Evolutionary conservation across 2,888 invertebrate genomes (phyloP).

Genomic region (Autographa gamma): DNA sequence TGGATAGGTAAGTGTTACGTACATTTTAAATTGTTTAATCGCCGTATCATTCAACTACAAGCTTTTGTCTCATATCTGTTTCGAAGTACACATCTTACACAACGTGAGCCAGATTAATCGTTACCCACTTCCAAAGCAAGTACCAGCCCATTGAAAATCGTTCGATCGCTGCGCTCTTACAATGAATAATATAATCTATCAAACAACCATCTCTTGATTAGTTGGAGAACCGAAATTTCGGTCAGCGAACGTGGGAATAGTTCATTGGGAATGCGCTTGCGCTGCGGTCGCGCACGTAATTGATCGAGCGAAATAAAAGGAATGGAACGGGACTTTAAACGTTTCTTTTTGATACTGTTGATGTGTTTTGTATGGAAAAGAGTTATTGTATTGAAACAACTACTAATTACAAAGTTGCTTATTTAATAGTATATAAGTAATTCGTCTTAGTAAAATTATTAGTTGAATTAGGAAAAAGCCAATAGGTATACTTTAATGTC

Average conservation of each 20-base stretch:
- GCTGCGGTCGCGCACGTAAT: slow-evolving; percentile 44
- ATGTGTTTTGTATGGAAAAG: too few relatives aligned
- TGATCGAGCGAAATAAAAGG: slow-evolving; percentile 55
- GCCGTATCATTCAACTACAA: background rate
- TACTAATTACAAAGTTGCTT: too few relatives aligned
- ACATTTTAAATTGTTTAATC: background rate
- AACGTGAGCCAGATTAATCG: slow-evolving; percentile 40
- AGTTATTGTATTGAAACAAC: too few relatives aligned
- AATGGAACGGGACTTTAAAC: slow-evolving; percentile 36
- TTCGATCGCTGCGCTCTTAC: slow-evolving; percentile 66
- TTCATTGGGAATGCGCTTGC: slow-evolving; percentile 53
- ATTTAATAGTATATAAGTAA: too few relatives aligned
- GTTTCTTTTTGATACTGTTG: slow-evolving; percentile 16
- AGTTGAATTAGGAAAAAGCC: too few relatives aligned
- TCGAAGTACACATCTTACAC: slow-evolving; percentile 8
- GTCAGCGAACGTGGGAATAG: slow-evolving; percentile 77
- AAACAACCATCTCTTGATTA: slow-evolving; percentile 82
- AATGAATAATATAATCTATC: slow-evolving; percentile 85
- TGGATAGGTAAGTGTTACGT: background rate
- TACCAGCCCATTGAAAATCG: slow-evolving; percentile 71
- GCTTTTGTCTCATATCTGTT: slow-evolving; percentile 12
- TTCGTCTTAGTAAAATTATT: too few relatives aligned
- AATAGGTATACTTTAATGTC: too few relatives aligned
- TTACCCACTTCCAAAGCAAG: slow-evolving; percentile 62
- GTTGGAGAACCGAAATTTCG: slow-evolving; percentile 68